Conservation (phyloP, 2,888 invertebrate genomes). For the Malthinus flaveolus region DNA sequence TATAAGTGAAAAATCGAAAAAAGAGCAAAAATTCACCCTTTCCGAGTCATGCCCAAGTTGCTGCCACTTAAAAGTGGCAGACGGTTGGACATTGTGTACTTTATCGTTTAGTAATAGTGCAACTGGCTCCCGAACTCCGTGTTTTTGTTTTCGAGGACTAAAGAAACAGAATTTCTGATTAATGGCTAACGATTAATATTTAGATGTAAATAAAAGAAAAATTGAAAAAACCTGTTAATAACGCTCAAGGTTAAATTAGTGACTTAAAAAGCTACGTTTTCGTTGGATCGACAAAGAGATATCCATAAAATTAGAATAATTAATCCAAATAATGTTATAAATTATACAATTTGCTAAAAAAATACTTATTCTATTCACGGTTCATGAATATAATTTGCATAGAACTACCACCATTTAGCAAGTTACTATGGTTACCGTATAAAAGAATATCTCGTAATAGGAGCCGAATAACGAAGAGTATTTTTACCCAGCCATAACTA, state of each 20-base stretch:
- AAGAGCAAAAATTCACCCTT: no score
- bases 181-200: no score
- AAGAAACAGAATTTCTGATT: no score
- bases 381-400: slow-evolving; percentile 21
- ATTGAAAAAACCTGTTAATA: neutral
- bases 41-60: no score
- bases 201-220: no score
- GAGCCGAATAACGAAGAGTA: slow-evolving; percentile 3
- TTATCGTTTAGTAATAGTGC: no score
- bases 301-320: neutral
- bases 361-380: slow-evolving; percentile 12
- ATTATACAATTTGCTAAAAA: slow-evolving; percentile 16
- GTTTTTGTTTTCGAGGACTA: no score
- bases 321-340: slow-evolving; percentile 2
- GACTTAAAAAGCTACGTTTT: neutral
- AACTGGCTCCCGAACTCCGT: no score
- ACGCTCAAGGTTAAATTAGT: neutral
- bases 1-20: no score
- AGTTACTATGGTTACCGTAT: slow-evolving; percentile 21
- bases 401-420: slow-evolving; percentile 14
- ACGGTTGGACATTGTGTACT: no score
- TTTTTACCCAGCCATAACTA: slow-evolving; percentile 8
- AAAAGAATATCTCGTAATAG: slow-evolving; percentile 21
- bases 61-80: no score
- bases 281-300: neutral